Base-by-base conservation (phyloP, 2,113 vertebrate species). In the Rhizomys pruinosus region DNA sequence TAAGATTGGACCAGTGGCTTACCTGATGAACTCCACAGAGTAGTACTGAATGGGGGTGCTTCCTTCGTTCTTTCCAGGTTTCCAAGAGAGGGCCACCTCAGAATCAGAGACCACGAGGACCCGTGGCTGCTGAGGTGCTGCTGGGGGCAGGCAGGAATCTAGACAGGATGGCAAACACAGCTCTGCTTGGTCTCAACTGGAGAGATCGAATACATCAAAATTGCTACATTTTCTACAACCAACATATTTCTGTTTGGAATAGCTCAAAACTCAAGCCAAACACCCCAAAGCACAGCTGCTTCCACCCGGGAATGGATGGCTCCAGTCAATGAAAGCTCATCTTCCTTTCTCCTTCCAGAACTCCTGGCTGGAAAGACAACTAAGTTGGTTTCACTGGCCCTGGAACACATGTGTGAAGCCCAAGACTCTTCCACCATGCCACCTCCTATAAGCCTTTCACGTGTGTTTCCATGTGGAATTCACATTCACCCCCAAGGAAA, bases 81-180 rank as follows among this genome's bases (percentile, higher is more conserved):
- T 99, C 99, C 99, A 99, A 63, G 99, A 99, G 73, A 99, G 96
- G 0, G 99, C 99, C 96, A 99, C 98, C 96, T 99, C 99, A 2
- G 99, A 99, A 97, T 99, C 99, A 6, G 99, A 99, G 90, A 99
- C 98, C 12, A 99, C 98, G 34, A 98, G 96, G 0, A 98, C 98
- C 2, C 98, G 97, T 0, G 99, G 99, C 93, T 98, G 98, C 25
- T 98, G 97, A 0, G 99, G 99, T 0, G 99, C 98, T 0, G 97
- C 97, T 0, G 99, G 99, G 29, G 98, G 98, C 98, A 98, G 98
- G 95, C 99, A 99, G 96, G 97, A 98, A 55, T 99, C 99, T 99
- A 97, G 85, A 61, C 34, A 92, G 93, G 97, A 93, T 1, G 29
- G 39, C 3, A 89, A 97, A 72, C 34, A 91, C 47, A 89, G 88